phyloP scores from a whole-genome alignment of 2,797 vertebrate genomes.

The Alcedo atthis region DNA sequence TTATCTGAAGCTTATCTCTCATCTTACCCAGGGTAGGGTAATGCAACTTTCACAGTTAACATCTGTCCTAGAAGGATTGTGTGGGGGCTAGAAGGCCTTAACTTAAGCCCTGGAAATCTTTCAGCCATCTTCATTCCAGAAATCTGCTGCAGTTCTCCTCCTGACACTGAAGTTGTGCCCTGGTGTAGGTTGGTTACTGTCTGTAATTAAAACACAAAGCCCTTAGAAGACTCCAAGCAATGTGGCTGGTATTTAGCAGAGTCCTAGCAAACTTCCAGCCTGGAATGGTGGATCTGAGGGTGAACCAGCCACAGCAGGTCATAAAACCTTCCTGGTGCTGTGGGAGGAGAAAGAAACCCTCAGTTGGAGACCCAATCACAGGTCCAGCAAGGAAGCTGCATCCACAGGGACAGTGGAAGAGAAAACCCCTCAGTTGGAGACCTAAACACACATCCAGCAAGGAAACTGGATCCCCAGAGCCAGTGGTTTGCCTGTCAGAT shows the following conservation, averaged over 20 bases:
- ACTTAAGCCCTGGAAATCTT: neutral
- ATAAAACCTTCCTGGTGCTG: rapidly evolving
- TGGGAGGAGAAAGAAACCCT: neutral
- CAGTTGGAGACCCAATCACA: neutral
- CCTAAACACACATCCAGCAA: neutral
- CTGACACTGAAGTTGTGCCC: neutral
- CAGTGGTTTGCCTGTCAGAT: neutral
- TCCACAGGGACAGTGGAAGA: neutral
- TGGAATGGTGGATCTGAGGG: rapidly evolving
- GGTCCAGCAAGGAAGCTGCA: neutral
- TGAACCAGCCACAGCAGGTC: neutral
- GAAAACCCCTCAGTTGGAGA: neutral
- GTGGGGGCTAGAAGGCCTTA: neutral
- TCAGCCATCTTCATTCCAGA: neutral
- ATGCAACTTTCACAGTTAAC: neutral
- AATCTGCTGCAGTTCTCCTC: neutral
- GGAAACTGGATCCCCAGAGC: neutral
- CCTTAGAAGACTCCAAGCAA: neutral
- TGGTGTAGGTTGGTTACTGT: neutral
- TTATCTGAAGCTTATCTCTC: constrained; percentile 14
- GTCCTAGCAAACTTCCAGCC: neutral
- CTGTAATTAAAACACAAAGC: neutral
- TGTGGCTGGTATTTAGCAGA: neutral
- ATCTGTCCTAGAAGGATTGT: neutral
- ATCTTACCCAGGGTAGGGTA: neutral